A percentile compares a stretch with the other conserved stretches of the same genome.
Evolutionary conservation across 2,888 invertebrate genomes (phyloP).

Genomic region (Andrena praecox): DNA sequence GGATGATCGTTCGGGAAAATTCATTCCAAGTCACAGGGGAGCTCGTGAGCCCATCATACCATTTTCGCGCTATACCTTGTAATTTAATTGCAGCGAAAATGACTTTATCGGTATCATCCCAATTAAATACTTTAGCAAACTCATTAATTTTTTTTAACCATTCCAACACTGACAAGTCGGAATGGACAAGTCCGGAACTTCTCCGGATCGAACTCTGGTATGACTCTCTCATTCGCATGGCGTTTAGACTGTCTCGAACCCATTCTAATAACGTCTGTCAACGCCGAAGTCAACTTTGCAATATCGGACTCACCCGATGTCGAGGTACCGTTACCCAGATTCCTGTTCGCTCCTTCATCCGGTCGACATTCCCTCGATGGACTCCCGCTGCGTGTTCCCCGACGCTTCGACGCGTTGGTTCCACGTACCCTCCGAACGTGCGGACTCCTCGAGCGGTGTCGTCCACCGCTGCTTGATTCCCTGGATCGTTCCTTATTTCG

Average conservation of each 20-base stretch:
- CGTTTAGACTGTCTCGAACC: slow-evolving; percentile 40
- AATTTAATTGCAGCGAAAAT: slow-evolving; percentile 52
- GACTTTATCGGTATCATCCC: slow-evolving; percentile 55
- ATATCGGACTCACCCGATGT: slow-evolving; percentile 23
- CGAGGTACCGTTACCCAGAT: neutral
- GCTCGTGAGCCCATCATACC: slow-evolving; percentile 50
- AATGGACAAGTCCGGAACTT: too few relatives aligned
- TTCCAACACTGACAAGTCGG: slow-evolving; percentile 41
- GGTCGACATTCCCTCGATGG: neutral
- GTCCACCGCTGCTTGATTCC: too few relatives aligned
- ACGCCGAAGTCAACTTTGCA: slow-evolving; percentile 41
- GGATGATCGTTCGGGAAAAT: slow-evolving; percentile 43
- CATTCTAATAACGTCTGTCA: slow-evolving; percentile 42
- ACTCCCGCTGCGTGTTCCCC: neutral
- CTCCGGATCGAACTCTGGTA: slow-evolving; percentile 61
- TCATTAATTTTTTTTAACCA: slow-evolving; percentile 56
- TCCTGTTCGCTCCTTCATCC: neutral
- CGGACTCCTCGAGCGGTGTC: too few relatives aligned
- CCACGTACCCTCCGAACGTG: too few relatives aligned
- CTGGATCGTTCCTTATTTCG: too few relatives aligned
- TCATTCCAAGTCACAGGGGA: slow-evolving; percentile 45
- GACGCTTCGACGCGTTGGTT: neutral
- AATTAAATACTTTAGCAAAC: slow-evolving; percentile 43
- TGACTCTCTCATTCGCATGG: slow-evolving; percentile 59
- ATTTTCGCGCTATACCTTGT: slow-evolving; percentile 53